Base-by-base conservation (phyloP, 2,888 invertebrate species). In the Taphrorychus bicolor region DNA sequence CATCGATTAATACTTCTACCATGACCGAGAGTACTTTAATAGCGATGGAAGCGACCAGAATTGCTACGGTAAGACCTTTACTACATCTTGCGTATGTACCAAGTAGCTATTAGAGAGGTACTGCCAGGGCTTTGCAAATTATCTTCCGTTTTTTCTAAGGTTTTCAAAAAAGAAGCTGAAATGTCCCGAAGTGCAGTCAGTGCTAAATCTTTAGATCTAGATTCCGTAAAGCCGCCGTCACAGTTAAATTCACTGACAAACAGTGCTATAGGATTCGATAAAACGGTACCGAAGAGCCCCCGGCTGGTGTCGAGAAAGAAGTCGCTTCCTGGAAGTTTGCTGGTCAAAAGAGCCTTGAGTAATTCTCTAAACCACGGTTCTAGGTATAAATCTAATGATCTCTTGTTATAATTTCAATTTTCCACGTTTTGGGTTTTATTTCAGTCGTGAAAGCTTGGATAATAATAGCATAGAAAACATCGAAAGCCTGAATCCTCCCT, bases 401-500 rank as follows among this genome's bases (percentile, higher is more conserved):
- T 7, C 9, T 5, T 11, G 7, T 7, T 11, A 48, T 19, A 51
- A 18, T 17, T 5, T 18, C 5, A 14, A 45, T n/a, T 2, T 5
- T 45, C 18, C 40, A 17, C 2, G n/a, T 18, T 32, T 9, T 18
- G 14, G n/a, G n/a, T 17, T 21, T 19, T 54, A 16, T 45, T 54
- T 48, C 24, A 89, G 89, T 73, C 84, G 90, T 0, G 92, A 92
- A 76, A 87, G 87, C 74, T 76, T 89, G 16, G 88, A 88, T 74
- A 87, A 84, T 65, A 81, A 85, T 69, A 85, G 89, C 74, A 82
- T 85, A 48, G 87, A 87, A 4, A 91, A 92, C 77, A 82, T 94
- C 23, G 94, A 95, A 24, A 90, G 91, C 70, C 88, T 94, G 2
- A 92, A 92, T 78, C 94, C 94, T 2, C 94, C 95, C 0, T 92